Evolutionary conservation across 2,113 vertebrate genomes (phyloP).

Genomic region (Limanda limanda): DNA sequence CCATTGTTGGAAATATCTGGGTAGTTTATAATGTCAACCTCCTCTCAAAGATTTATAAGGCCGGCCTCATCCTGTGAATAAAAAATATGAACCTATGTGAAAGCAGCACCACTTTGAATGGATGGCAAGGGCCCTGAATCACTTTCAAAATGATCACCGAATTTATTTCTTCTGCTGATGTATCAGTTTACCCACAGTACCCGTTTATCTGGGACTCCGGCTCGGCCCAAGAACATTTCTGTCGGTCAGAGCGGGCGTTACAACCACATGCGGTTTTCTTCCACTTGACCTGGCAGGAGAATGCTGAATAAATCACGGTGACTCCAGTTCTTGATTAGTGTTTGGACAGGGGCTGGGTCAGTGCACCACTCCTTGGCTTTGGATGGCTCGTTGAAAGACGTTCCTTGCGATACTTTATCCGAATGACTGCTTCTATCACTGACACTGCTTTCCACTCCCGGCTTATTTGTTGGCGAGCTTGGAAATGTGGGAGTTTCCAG

Average conservation of each 20-base stretch:
- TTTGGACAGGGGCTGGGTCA: constrained; percentile 14
- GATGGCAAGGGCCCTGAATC: constrained; percentile 48
- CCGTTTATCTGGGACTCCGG: constrained; percentile 27
- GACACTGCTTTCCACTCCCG: constrained; percentile 5
- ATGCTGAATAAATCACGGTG: constrained; percentile 25
- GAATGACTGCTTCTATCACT: constrained; percentile 18
- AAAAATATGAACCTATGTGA: constrained; percentile 61
- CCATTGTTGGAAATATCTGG: constrained; percentile 51
- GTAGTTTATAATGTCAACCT: constrained; percentile 59
- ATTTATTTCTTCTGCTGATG: constrained; percentile 58
- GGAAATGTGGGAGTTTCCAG: constrained; percentile 37
- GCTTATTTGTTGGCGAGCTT: constrained; percentile 1
- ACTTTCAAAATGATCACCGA: constrained; percentile 46
- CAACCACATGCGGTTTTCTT: constrained; percentile 47
- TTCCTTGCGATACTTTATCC: constrained; percentile 11
- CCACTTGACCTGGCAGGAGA: constrained; percentile 54
- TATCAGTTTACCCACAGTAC: constrained; percentile 62
- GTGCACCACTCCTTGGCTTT: constrained; percentile 10
- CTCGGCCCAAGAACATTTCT: constrained; percentile 64
- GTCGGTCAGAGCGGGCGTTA: constrained; percentile 37
- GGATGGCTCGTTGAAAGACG: constrained; percentile 6
- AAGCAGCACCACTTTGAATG: constrained; percentile 37
- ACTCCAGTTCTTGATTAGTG: constrained; percentile 31
- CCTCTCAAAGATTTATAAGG: constrained; percentile 58
- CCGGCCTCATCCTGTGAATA: constrained; percentile 37